Percentiles rank a stretch among this genome's conserved stretches.
These are phyloP conservation scores for Amyelois transitella DNA, from an alignment of 1,140 invertebrate genomes.

Conservation along the genomic window DNA sequence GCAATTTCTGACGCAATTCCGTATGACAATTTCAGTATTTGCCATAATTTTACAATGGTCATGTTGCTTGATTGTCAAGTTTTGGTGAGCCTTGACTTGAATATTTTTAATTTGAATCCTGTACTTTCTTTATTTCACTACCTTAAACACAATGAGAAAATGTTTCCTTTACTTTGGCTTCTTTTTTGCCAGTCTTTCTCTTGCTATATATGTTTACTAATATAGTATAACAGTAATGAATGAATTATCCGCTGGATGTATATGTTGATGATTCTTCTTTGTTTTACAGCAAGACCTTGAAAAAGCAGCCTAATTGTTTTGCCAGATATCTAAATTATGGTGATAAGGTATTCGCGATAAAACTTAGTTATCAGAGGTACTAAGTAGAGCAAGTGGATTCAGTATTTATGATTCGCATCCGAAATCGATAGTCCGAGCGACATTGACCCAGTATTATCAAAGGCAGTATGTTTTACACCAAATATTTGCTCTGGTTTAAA, in stretches of 20 bases:
- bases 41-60: not conserved
- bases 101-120: not conserved
- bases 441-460: conserved; percentile 27
- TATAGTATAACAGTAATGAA: no score
- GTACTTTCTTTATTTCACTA: no score
- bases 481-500: not conserved
- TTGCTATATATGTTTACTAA: no score
- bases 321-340: not conserved
- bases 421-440: conserved; percentile 24
- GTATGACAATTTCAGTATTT: conserved; percentile 7
- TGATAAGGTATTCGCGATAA: not conserved
- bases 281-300: no score
- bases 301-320: not conserved
- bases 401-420: conserved; percentile 31
- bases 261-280: no score
- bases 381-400: conserved; percentile 29
- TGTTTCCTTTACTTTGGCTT: no score
- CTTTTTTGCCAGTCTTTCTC: no score
- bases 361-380: conserved; percentile 11
- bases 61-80: not conserved
- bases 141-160: no score
- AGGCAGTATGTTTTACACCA: not conserved
- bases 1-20: conserved; percentile 28
- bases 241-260: no score
- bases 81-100: not conserved